Evolutionary conservation across 2,113 vertebrate species (phyloP).

Genomic region (Hiodon alosoides): DNA sequence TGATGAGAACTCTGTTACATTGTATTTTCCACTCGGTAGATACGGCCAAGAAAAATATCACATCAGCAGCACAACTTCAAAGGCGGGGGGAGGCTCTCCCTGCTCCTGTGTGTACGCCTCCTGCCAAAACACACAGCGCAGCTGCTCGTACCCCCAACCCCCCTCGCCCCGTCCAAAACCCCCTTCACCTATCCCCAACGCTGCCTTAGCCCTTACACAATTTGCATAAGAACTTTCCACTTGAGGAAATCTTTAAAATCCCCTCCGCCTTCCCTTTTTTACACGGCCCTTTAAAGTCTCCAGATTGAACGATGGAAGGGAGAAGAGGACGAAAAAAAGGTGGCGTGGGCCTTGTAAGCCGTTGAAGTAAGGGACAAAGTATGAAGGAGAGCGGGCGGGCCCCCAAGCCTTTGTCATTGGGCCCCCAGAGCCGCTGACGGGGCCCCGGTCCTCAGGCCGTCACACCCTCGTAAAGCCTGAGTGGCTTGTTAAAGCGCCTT

Average conservation of each 20-base stretch:
- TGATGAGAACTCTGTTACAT: slow-evolving; percentile 60
- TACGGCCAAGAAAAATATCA: slow-evolving; percentile 79
- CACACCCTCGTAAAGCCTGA: slow-evolving; percentile 23
- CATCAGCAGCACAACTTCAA: slow-evolving; percentile 74
- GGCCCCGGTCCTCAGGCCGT: neutral
- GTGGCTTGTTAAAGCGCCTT: slow-evolving; percentile 40
- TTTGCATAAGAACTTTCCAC: slow-evolving; percentile 67
- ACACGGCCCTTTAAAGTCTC: slow-evolving; percentile 43
- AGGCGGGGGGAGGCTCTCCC: slow-evolving; percentile 50
- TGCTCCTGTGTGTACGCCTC: slow-evolving; percentile 66
- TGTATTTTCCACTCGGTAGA: slow-evolving; percentile 67
- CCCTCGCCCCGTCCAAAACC: neutral
- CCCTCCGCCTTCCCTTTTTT: slow-evolving; percentile 34
- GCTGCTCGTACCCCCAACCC: slow-evolving; percentile 13
- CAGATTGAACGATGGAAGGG: slow-evolving; percentile 31
- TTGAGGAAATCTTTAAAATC: slow-evolving; percentile 48
- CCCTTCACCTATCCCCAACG: slow-evolving; percentile 23
- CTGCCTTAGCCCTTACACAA: slow-evolving; percentile 51
- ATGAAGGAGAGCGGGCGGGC: slow-evolving; percentile 2
- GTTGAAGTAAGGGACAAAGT: slow-evolving; percentile 23
- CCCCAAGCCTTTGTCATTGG: neutral
- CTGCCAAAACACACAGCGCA: slow-evolving; percentile 64
- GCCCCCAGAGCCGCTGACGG: neutral
- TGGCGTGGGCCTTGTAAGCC: slow-evolving; percentile 23
- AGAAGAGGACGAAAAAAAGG: slow-evolving; percentile 11